Evolutionary conservation across 2,888 invertebrate genomes (phyloP), one percentile per base, ranked within the genome.

Genomic region (Sipha maydis): DNA sequence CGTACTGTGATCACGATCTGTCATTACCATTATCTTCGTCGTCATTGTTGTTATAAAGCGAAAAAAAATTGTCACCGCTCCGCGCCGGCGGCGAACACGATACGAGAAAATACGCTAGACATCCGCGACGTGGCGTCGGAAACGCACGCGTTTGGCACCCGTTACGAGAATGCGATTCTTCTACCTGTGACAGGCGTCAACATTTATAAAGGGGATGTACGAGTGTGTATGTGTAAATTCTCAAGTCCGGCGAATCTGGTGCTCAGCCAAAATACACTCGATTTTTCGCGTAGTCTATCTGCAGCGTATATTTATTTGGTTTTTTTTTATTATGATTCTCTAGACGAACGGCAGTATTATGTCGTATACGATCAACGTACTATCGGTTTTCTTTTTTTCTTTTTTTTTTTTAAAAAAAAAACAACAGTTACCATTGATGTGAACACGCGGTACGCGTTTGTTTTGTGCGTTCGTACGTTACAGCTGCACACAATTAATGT

Each of bases 131-230:
- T 61, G 83, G 25, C 3, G 54, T 48, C 25, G 31, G 41, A 41
- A 54, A 17, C 61, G 61, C 31, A 7, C 25, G 14, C 28, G 54
- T 86, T 86, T 86, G 86, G 79, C 86, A 86, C 73, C 56, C n/a
- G 71, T 61, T 41, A 56, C 73, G 56, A 73, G 56, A 79, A 86
- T 56, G 71, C 56, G 71, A 80, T 86, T 86, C 34, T 73, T 80
- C 38, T 77, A 79, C 86, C 86, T 56, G 17, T 86, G 86, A 86
- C 73, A 86, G 56, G 71, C 79, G 79, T 86, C 86, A 86, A 86
- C 34, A 61, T 41, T 38, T 73, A 73, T 56, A 56, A 86, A 80
- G 56, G 78, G 73, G 38, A 21, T 21, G 31, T 34, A 34, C 9
- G 54, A 19, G 1, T 77, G 31, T 9, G 28, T 84, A 61, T 21